These are phyloP conservation scores for Teleogryllus occipitalis DNA, from an alignment of 1,140 invertebrate genomes.

Conservation along the genomic window DNA sequence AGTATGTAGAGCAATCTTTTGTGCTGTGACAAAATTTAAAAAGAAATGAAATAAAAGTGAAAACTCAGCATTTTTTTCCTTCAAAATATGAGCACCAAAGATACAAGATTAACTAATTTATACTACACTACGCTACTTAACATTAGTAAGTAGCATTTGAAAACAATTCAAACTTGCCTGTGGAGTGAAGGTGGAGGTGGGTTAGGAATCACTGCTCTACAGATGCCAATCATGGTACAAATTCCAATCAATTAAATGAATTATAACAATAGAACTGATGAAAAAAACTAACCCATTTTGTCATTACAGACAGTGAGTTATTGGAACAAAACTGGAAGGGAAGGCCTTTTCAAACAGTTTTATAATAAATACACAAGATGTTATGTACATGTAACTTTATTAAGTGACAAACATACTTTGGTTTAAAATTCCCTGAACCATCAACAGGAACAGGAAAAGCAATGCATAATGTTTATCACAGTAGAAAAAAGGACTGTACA, in stretches of 20 bases:
- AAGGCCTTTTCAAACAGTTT: background rate
- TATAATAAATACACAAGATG: constrained; percentile 1
- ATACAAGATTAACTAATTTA: background rate
- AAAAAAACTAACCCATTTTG: too few species aligned
- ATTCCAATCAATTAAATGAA: too few species aligned
- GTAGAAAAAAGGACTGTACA: background rate
- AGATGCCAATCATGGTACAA: background rate
- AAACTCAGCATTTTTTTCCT: background rate
- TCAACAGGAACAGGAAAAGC: background rate
- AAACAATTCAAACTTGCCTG: background rate
- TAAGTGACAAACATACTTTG: background rate
- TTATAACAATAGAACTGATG: too few species aligned
- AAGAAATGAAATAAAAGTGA: too few species aligned
- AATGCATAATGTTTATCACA: constrained; percentile 10
- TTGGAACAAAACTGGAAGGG: background rate
- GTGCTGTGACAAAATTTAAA: background rate
- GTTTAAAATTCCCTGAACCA: background rate
- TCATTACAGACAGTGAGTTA: background rate
- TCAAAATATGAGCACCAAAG: background rate
- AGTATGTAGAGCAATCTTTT: background rate
- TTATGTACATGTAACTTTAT: background rate
- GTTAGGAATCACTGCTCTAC: background rate
- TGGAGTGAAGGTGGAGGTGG: background rate
- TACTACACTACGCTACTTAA: background rate
- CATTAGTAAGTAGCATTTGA: background rate